Base-by-base conservation (phyloP, 2,797 vertebrate genomes). In the Vespertilio murinus region DNA sequence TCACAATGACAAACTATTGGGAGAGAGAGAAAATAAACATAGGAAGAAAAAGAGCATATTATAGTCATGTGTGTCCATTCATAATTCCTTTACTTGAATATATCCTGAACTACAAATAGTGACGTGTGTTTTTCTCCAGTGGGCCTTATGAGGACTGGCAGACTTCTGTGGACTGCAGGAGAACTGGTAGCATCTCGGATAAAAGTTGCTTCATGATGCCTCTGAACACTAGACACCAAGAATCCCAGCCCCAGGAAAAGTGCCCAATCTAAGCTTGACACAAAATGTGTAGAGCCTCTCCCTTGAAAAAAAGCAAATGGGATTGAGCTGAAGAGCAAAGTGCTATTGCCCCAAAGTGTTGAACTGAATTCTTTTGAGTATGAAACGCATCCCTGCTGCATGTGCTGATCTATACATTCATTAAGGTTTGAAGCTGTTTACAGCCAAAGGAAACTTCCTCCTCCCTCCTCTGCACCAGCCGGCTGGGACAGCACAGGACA, bases 21-120 rank as follows among this genome's bases (percentile, higher is more conserved):
- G 17, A 49, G 16, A n/a, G 25, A 33, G n/a, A 35, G 11, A 23
- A 7, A 28, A 42, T 59, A 59, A 12, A 13, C 5, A 49, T 12
- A 49, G 8, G n/a, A 33, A 91, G 20, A 67, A 38, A 67, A 80
- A 75, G 54, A 88, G 10, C 10, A 49, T 30, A 42, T 28, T 59
- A 70, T 11, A 35, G 0, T 47, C 18, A 42, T 80, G 25, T 30
- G 10, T 16, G 4, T 49, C n/a, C 77, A 25, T n/a, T 70, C n/a
- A 28, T 88, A 83, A 74, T 2, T 4, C 54, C 28, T 84, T 88
- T 69, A 81, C 30, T 90, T 94, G 78, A 75, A 65, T 33, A 82
- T 42, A 94, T 71, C 23, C 23, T 56, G 42, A 94, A 94, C 64
- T 20, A 92, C 25, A 95, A 93, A 84, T 70, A 28, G 1, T 67